phyloP scores from a whole-genome alignment of 2,113 vertebrate genomes.

The Sinocyclocheilus rhinocerous region DNA sequence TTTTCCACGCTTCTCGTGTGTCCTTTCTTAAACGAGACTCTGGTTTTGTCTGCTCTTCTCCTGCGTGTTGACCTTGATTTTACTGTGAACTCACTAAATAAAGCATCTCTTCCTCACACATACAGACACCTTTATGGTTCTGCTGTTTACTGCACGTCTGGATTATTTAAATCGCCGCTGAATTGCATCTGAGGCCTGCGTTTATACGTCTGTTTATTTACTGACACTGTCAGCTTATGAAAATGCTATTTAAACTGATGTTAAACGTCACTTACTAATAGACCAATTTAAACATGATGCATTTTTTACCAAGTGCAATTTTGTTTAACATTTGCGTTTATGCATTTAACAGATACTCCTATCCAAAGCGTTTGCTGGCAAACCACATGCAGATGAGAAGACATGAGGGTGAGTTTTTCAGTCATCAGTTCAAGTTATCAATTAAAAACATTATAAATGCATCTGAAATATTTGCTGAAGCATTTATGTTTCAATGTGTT shows the following conservation, averaged over 20 bases:
- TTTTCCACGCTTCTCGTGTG: not conserved
- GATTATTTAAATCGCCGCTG: not conserved
- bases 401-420: not conserved
- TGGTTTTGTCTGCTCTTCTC: slow-evolving; percentile 9
- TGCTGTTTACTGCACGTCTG: not conserved
- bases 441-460: not conserved
- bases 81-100: slow-evolving; percentile 20
- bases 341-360: not conserved
- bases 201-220: not conserved
- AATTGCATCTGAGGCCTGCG: not conserved
- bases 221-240: not conserved
- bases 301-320: not conserved
- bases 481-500: not conserved
- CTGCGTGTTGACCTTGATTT: slow-evolving; percentile 32
- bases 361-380: not conserved
- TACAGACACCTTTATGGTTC: slow-evolving; percentile 24
- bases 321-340: not conserved
- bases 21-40: not conserved
- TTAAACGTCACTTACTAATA: not conserved
- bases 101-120: not conserved
- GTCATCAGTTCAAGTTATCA: not conserved
- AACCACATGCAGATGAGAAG: not conserved
- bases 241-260: not conserved
- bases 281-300: not conserved
- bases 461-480: not conserved